Percentiles rank a stretch among this genome's conserved stretches.
Conservation (phyloP, 2,888 invertebrate genomes). For the Oxytorus armatus region DNA sequence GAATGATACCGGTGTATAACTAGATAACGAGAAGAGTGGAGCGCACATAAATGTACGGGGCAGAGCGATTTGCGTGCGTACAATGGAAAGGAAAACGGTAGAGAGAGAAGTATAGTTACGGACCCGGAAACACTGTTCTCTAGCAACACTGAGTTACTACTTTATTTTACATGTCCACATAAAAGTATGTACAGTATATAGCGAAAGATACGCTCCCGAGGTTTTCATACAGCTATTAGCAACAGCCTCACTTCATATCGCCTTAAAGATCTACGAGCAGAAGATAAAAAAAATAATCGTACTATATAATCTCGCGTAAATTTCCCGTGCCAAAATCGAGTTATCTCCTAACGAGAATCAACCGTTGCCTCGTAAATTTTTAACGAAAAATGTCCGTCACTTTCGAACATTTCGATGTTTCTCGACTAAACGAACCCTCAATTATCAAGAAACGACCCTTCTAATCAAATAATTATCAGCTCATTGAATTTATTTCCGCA, state of each 20-base stretch:
- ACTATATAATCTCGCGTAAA: background rate
- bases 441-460: background rate
- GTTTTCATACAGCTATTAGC: constrained; percentile 57
- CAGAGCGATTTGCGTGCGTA: constrained; percentile 43
- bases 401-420: background rate
- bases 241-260: constrained; percentile 50
- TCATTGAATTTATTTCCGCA: too few relatives aligned
- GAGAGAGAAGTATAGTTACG: constrained; percentile 35
- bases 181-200: constrained; percentile 1
- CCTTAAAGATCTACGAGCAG: constrained; percentile 49
- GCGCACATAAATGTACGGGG: constrained; percentile 2
- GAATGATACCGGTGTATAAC: constrained; percentile 33
- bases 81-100: constrained; percentile 56
- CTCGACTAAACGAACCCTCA: background rate
- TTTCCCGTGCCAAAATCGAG: background rate
- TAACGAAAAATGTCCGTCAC: background rate
- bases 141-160: constrained; percentile 17
- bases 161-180: constrained; percentile 26
- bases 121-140: constrained; percentile 54
- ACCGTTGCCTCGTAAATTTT: background rate
- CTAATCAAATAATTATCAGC: background rate
- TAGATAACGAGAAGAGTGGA: constrained; percentile 39
- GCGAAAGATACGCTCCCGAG: constrained; percentile 41
- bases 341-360: background rate
- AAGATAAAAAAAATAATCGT: too few relatives aligned